Evolutionary conservation across 2,113 vertebrate species (phyloP).

Genomic region (Oncorhynchus clarkii): DNA sequence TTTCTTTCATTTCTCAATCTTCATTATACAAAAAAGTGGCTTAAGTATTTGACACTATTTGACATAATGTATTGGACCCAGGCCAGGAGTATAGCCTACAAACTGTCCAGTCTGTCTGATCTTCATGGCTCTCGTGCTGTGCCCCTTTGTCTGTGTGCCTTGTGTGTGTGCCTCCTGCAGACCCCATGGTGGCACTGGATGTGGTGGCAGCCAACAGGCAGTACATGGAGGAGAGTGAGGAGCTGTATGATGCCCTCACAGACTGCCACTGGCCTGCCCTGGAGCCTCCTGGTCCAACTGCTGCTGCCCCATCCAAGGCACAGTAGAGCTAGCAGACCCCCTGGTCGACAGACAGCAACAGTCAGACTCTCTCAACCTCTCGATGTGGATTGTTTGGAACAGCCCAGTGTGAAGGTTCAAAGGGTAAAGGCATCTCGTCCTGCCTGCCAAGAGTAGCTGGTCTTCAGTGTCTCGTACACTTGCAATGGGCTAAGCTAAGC

Average conservation of each 20-base stretch:
- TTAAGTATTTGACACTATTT: no score
- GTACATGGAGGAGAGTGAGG: conserved; percentile 87
- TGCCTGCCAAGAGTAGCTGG: neutral
- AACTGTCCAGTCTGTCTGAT: neutral
- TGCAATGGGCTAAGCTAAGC: neutral
- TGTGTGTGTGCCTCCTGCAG: conserved; percentile 47
- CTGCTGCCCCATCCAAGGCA: neutral
- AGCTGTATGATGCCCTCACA: conserved; percentile 84
- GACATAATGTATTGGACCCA: no score
- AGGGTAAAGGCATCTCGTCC: neutral
- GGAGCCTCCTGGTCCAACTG: conserved; percentile 61
- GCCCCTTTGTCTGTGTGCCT: neutral
- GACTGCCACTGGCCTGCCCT: conserved; percentile 86
- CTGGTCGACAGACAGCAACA: no score
- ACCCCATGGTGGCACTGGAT: conserved; percentile 76
- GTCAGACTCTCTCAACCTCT: neutral
- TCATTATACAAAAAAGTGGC: neutral
- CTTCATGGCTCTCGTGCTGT: no score
- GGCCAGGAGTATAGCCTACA: no score
- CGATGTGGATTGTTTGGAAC: conserved; percentile 6
- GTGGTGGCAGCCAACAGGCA: conserved; percentile 81
- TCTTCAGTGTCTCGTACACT: neutral
- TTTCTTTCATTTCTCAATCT: neutral
- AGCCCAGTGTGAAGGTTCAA: neutral
- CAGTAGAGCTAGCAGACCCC: neutral